Evolutionary conservation across 1,140 invertebrate genomes (phyloP), one percentile per base, ranked within the genome.

Genomic region (Drosophila repletoides): DNA sequence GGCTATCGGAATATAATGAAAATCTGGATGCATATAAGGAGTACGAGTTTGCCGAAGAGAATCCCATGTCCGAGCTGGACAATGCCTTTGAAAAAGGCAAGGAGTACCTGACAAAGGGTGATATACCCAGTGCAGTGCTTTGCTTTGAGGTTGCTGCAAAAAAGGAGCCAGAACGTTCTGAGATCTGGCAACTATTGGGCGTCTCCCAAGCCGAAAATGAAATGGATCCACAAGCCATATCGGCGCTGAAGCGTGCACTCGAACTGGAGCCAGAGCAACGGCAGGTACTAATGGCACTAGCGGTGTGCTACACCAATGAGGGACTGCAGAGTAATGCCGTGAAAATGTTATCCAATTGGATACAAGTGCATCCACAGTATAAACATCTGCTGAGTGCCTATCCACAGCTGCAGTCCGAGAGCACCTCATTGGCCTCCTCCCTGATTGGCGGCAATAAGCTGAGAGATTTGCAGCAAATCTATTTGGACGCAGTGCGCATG

Each of bases 261-360:
- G 92, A 94, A 51, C 89, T 99, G 28, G 94, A 98, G 66, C 94
- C 97, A 9, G 91, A 92, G 3, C 98, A 99, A 91, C 89, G 95
- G 19, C 93, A 93, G 40, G 98, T 97, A 0, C 92, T 98, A 14
- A 96, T 99, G 93, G 93, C 96, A 2, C 91, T 99, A 45, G 97
- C 98, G 29, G 96, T 98, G 5, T 97, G 96, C 70, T 98, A 98
- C 73, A 98, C 98, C 2, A 99, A 99, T 91, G 98, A 99, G 91
- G 95, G 94, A 72, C 94, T 94, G 88, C 93, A 95, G 56, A 95
- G 93, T 84, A 94, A 94, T 90, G 95, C 95, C 1, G 95, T 94
- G 41, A 90, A 93, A 41, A 93, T 93, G 52, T 90, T 96, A n/a
- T 92, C 93, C 70, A 93, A 94, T 59, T 99, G 97, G 97, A 90